phyloP scores from a whole-genome alignment of 2,797 vertebrate genomes.

The Vipera ursinii region DNA sequence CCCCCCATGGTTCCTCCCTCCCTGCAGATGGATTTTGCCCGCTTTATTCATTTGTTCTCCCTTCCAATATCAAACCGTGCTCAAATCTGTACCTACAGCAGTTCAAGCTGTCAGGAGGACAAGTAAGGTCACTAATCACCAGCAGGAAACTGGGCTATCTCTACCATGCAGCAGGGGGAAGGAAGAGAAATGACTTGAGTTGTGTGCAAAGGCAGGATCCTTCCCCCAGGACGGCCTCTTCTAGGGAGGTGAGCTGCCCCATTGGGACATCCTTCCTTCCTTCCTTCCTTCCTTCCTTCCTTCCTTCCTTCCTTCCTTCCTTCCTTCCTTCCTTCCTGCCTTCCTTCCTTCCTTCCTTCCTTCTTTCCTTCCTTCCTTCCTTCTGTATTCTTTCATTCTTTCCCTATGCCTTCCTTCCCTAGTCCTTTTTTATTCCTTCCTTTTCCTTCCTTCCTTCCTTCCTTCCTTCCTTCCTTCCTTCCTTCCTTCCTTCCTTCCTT shows the following conservation, averaged over 20 bases:
- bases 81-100: neutral
- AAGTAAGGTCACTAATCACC: constrained; percentile 20
- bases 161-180: neutral
- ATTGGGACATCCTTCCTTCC: neutral
- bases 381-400: no score
- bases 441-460: no score
- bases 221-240: neutral
- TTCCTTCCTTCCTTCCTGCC: no score
- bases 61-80: neutral
- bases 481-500: no score
- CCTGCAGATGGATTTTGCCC: neutral
- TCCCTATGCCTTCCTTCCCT: no score
- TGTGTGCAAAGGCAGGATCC: neutral
- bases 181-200: neutral
- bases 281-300: neutral
- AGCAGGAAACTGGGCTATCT: neutral
- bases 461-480: no score
- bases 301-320: neutral
- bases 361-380: no score
- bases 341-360: no score
- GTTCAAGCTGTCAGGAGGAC: constrained; percentile 12
- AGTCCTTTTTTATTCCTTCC: no score
- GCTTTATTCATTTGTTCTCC: constrained; percentile 17
- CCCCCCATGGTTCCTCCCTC: neutral
- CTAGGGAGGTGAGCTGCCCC: neutral